These are phyloP conservation scores for Notarius quadriscutis DNA, from an alignment of 2,113 vertebrate species.

Conservation along the genomic window DNA sequence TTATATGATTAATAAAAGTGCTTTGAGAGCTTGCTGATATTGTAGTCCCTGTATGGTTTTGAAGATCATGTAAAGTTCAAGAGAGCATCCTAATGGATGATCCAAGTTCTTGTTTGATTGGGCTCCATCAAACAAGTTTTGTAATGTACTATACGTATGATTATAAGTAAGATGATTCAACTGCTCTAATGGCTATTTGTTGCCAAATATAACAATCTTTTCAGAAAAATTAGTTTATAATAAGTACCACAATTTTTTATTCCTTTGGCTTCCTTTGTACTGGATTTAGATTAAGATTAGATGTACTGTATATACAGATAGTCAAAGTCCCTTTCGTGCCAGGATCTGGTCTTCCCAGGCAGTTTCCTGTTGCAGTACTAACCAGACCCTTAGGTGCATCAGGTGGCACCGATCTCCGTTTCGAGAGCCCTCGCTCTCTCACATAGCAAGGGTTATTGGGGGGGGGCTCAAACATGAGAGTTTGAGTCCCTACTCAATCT, in stretches of 20 bases:
- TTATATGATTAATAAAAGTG: neutral
- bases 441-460: too few relatives aligned
- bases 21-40: neutral
- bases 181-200: neutral
- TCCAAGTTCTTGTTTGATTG: neutral
- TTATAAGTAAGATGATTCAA: neutral
- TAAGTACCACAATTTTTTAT: neutral
- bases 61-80: neutral
- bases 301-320: neutral
- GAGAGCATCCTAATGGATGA: neutral
- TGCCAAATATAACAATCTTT: neutral
- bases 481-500: too few relatives aligned
- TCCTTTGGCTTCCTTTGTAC: neutral
- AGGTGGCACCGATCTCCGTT: too few relatives aligned
- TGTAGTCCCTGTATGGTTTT: neutral
- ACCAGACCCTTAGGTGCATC: too few relatives aligned
- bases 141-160: too few relatives aligned
- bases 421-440: too few relatives aligned
- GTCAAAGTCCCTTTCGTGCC: too few relatives aligned
- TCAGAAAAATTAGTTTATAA: neutral
- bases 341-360: too few relatives aligned
- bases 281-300: neutral
- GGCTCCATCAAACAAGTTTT: neutral
- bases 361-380: too few relatives aligned
- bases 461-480: too few relatives aligned